Conservation (phyloP, 1,140 invertebrate genomes). For the Vanessa tameamea region DNA sequence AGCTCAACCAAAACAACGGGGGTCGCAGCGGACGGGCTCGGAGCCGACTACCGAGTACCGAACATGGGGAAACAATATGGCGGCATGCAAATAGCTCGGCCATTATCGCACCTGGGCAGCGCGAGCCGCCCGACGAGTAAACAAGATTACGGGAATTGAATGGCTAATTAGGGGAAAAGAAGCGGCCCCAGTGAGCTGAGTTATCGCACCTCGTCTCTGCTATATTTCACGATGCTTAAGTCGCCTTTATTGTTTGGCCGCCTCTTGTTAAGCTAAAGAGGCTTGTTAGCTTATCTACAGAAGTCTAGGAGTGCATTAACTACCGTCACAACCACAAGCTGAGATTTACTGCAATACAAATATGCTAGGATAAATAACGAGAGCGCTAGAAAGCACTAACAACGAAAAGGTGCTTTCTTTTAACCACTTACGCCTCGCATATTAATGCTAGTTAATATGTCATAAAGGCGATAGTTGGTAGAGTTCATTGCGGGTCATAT, state of each 20-base stretch:
- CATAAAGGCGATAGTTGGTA: slow-evolving; percentile 42
- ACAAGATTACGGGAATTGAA: slow-evolving; percentile 80
- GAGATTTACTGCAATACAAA: slow-evolving; percentile 61
- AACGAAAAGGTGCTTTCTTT: slow-evolving; percentile 16
- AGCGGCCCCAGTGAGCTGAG: slow-evolving; percentile 65
- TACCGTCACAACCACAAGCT: slow-evolving; percentile 53
- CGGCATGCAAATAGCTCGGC: slow-evolving; percentile 79
- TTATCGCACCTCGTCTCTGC: slow-evolving; percentile 73
- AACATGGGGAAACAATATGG: slow-evolving; percentile 79
- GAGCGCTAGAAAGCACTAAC: not conserved
- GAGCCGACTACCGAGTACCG: slow-evolving; percentile 54
- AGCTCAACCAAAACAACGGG: slow-evolving; percentile 76
- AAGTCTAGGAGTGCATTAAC: slow-evolving; percentile 72
- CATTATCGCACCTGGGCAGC: slow-evolving; percentile 80
- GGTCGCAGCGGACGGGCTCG: slow-evolving; percentile 61
- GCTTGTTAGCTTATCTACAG: slow-evolving; percentile 75
- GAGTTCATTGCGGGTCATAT: slow-evolving; percentile 46
- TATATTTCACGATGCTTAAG: slow-evolving; percentile 78
- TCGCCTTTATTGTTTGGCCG: slow-evolving; percentile 74
- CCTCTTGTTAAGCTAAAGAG: slow-evolving; percentile 76
- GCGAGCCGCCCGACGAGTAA: slow-evolving; percentile 71
- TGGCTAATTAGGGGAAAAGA: slow-evolving; percentile 79
- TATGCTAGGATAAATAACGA: slow-evolving; percentile 34
- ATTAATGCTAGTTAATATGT: slow-evolving; percentile 44
- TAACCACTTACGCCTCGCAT: slow-evolving; percentile 34